Evolutionary conservation across 2,888 invertebrate species (phyloP).

Genomic region (Deladenus siricidicola): DNA sequence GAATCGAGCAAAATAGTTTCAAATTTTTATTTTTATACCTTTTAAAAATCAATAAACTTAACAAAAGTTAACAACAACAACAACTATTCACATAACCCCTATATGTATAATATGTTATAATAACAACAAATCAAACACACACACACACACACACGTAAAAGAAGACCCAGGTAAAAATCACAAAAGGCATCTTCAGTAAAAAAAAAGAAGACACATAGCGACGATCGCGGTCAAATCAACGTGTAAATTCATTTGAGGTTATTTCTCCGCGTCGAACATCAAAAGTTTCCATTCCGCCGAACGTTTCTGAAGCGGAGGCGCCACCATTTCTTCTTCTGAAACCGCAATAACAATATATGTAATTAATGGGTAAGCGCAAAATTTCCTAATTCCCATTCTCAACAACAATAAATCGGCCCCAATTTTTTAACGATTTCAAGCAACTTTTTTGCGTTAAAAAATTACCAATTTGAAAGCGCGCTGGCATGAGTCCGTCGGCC

Average conservation of each 20-base stretch:
- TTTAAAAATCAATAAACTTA: too few relatives aligned
- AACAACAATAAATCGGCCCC: background rate
- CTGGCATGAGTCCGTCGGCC: slow-evolving; percentile 31
- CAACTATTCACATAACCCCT: too few relatives aligned
- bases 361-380: background rate
- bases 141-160: background rate
- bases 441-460: background rate
- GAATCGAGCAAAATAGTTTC: too few relatives aligned
- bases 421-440: background rate
- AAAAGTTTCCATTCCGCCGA: slow-evolving; percentile 28
- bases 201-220: slow-evolving; percentile 9
- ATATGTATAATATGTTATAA: too few relatives aligned
- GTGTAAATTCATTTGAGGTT: background rate
- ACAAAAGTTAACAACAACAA: too few relatives aligned
- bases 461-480: slow-evolving; percentile 23
- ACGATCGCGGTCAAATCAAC: background rate
- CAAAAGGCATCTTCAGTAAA: slow-evolving; percentile 12
- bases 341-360: background rate
- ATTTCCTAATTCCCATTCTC: too few relatives aligned
- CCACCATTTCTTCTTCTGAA: slow-evolving; percentile 35
- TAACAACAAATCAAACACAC: too few relatives aligned
- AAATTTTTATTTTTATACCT: too few relatives aligned
- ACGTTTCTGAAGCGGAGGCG: slow-evolving; percentile 23
- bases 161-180: background rate
- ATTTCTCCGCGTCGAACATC: slow-evolving; percentile 12